Base-by-base conservation (phyloP, 2,888 invertebrate species). In the Agrotis clavis region DNA sequence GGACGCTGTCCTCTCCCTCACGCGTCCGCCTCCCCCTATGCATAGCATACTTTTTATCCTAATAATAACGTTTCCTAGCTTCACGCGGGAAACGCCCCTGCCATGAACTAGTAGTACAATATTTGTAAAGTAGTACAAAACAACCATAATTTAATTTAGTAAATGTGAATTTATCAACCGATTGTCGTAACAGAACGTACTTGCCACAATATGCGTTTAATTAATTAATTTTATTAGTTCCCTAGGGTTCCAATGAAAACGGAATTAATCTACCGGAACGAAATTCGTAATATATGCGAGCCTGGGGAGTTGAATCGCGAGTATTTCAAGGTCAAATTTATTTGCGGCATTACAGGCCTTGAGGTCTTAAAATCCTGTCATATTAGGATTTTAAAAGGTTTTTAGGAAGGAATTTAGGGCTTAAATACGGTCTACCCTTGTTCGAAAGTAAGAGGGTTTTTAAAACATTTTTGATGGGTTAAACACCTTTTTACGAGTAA, bases 261-360 rank as follows among this genome's bases (percentile, higher is more conserved):
- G 74, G 76, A 82, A 82, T 85, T 85, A 79, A 76, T 82, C 59
- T 67, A 68, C 45, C n/a, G 56, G 48, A 83, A 79, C 47, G 54
- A 62, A 71, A 69, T 71, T 59, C 30, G 57, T 74, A 77, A 85
- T 80, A 41, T 74, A 74, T 77, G 74, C 2, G 68, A 53, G 61
- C 50, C 64, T 60, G 19, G 65, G 69, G 71, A 77, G 60, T 84
- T 19, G 63, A 64, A 41, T 64, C 41, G 45, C 4, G 41, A 67
- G 51, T 51, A 48, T 77, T 79, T 80, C 48, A 68, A 35, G 85
- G 74, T 70, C 56, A 47, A 71, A 71, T 57, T 79, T 68, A 85
- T 75, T 68, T 61, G 53, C 57, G 56, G 68, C 62, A 51, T 62
- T 71, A n/a, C 6, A 48, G 57, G 45, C 47, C 35, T 25, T 54